phyloP scores from a whole-genome alignment of 2,797 vertebrate species.

The Muscicapa striata region DNA sequence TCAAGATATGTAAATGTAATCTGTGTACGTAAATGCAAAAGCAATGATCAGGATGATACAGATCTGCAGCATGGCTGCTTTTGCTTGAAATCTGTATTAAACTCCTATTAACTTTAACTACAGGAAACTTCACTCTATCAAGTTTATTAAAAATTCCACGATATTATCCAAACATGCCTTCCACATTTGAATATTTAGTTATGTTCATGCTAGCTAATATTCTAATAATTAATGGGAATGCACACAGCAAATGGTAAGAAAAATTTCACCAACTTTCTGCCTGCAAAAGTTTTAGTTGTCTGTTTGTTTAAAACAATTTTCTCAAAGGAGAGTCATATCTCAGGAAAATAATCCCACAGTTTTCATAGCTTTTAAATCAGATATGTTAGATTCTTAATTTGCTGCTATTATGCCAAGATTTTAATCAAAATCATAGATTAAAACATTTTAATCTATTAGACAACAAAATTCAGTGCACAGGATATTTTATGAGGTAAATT shows the following conservation, averaged over 20 bases:
- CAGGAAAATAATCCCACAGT: background rate
- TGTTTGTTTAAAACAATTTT: background rate
- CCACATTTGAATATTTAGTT: background rate
- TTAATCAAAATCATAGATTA: background rate
- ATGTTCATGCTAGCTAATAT: background rate
- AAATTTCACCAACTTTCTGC: background rate
- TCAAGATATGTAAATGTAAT: conserved; percentile 31
- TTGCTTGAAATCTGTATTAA: background rate
- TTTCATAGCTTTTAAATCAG: background rate
- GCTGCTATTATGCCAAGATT: background rate
- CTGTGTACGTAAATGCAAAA: conserved; percentile 13
- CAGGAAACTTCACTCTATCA: background rate
- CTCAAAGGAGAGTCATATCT: background rate
- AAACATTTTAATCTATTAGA: background rate
- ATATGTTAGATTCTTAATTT: background rate
- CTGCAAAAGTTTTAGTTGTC: background rate
- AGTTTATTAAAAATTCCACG: background rate
- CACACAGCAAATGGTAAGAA: background rate
- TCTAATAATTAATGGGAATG: background rate
- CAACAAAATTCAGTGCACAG: background rate
- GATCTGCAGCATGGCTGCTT: background rate
- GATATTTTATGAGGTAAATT: background rate
- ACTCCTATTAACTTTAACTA: background rate
- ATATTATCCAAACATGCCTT: background rate
- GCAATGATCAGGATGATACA: background rate